Evolutionary conservation across 2,888 invertebrate species (phyloP).

Genomic region (Trisateles emortualis): DNA sequence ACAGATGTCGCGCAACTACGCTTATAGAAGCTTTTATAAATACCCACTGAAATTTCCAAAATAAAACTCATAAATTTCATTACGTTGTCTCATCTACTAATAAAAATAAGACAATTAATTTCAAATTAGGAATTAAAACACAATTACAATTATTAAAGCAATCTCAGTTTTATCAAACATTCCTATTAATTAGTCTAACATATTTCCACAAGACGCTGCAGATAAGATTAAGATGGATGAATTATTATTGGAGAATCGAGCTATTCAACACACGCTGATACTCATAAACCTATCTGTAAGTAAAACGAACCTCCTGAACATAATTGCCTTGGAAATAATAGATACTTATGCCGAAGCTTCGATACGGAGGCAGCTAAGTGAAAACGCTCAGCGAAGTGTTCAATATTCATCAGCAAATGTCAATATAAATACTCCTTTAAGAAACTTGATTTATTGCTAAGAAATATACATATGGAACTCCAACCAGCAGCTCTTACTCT

Average conservation of each 20-base stretch:
- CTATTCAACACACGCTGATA: conserved; percentile 66
- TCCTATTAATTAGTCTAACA: neutral
- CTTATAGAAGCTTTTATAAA: too few relatives aligned
- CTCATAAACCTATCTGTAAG: conserved; percentile 60
- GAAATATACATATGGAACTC: neutral
- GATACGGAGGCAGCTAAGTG: conserved; percentile 50
- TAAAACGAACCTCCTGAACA: conserved; percentile 67
- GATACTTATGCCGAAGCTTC: conserved; percentile 61
- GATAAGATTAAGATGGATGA: conserved; percentile 68
- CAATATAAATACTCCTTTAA: conserved; percentile 45
- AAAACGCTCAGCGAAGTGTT: conserved; percentile 55
- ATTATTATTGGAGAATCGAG: conserved; percentile 63
- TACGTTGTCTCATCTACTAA: neutral
- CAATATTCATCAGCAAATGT: conserved; percentile 66
- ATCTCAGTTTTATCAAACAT: neutral
- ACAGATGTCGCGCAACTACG: too few relatives aligned
- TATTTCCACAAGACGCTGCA: conserved; percentile 14
- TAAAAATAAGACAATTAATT: neutral
- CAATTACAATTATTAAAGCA: neutral
- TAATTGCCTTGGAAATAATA: conserved; percentile 77
- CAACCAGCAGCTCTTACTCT: neutral
- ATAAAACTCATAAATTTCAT: neutral
- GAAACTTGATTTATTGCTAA: conserved; percentile 39
- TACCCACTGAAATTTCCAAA: neutral
- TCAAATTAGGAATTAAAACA: neutral